Evolutionary conservation across 1,140 invertebrate species (phyloP), one percentile per base, ranked within the genome.

Genomic region (Orchestia grillus): DNA sequence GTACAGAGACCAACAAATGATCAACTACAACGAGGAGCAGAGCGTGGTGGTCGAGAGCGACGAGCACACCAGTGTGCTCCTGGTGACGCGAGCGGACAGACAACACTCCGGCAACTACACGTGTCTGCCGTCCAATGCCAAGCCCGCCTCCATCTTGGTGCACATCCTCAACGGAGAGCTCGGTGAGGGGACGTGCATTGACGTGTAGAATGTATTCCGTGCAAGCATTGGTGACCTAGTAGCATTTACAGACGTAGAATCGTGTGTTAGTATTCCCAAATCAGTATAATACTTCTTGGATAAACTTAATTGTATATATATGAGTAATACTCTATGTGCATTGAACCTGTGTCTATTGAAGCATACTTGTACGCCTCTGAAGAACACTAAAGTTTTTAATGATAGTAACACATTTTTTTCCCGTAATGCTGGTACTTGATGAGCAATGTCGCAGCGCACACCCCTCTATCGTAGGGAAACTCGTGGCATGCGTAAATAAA

Each of bases 141-240:
- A 98, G 96, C 98, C 98, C 1, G 98, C 98, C 95, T 98, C 98
- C 96, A 98, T 98, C 44, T 98, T 98, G 96, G 98, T 99, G 94
- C 98, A 99, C 97, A 98, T 99, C 97, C 97, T 99, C 96, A 98
- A 98, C 97, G 98, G 98, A 99, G 98, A 98, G 98, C 87, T 88
- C n/a, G 96, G 92, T 96, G 42, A 47, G 44, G 0, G 57, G 6
- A 8, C 47, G 40, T 28, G 19, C n/a, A n/a, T 36, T 57, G 43
- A 43, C 3, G 23, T 8, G 23, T 44, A 0, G 62, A 42, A 36
- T 95, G 44, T 19, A n/a, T 95, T n/a, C 40, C 8, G n/a, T 95
- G 1, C 28, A n/a, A 95, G 42, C 19, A 40, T 95, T 77, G 87
- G 36, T 11, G 36, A 36, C 6, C 36, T 88, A 15, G 87, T 8